Evolutionary conservation across 2,113 vertebrate species (phyloP).

Genomic region (Prolemur simus): DNA sequence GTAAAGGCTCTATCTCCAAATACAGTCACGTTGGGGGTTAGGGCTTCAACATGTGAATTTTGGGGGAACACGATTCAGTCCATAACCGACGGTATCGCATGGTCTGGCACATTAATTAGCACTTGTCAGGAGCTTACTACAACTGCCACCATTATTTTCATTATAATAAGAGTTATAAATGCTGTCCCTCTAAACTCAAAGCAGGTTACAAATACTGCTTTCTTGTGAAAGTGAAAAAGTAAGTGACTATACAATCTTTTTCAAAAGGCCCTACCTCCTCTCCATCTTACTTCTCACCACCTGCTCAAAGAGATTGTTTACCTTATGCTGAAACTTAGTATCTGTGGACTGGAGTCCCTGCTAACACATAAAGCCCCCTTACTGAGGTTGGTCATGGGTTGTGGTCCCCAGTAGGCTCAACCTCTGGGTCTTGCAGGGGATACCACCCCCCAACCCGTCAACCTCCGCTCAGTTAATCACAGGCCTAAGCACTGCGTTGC

Average conservation of each 20-base stretch:
- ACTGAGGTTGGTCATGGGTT: not conserved
- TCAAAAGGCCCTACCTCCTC: not conserved
- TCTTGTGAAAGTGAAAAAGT: not conserved
- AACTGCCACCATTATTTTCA: not conserved
- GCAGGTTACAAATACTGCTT: not conserved
- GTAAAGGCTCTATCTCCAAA: not conserved
- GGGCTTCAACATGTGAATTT: not conserved
- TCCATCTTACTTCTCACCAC: not conserved
- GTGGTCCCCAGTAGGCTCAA: not conserved
- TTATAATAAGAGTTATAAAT: not conserved
- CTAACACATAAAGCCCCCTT: not conserved
- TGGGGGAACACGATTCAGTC: not conserved
- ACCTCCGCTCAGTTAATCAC: not conserved
- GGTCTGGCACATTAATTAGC: not conserved
- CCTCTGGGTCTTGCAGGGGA: not conserved
- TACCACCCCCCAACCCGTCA: not conserved
- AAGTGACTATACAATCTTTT: not conserved
- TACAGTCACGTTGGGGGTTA: not conserved
- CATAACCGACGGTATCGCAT: not conserved
- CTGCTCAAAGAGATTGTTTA: not conserved
- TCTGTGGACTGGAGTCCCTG: not conserved
- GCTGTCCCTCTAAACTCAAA: not conserved
- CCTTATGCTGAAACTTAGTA: not conserved
- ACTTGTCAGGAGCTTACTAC: not conserved
- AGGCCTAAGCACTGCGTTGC: not conserved